Evolutionary conservation across 2,113 vertebrate species (phyloP), one percentile per base, ranked within the genome.

Genomic region (Cyprinodon brontotheroides): DNA sequence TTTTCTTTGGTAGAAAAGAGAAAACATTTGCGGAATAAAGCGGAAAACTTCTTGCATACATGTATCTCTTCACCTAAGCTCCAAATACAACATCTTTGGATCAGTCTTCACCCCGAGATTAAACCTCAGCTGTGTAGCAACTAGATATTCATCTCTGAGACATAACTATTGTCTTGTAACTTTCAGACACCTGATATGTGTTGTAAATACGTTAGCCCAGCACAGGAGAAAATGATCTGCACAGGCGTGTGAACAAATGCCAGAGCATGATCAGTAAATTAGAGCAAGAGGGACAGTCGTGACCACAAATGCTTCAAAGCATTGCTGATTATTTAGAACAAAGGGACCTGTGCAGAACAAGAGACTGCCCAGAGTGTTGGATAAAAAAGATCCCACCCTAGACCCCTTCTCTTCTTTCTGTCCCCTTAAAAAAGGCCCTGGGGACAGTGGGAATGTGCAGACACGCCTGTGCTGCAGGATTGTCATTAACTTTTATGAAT

Each of bases 231-330:
- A 61, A 64, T 37, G 41, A 75, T 85, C 79, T 85, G 75, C 77
- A 53, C 76, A 78, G 84, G 73, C 75, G 64, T 82, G 65, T 90
- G 84, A 87, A 70, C 77, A 81, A 76, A 71, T 73, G 79, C 85
- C 72, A 73, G 71, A 80, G 81, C 82, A 77, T 83, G 84, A 93
- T 89, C 79, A 79, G 72, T 90, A 87, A 92, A 93, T 92, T 82
- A 91, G 71, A 90, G 78, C 66, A 69, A 70, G 81, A 85, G 72
- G 87, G 65, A 81, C 50, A 76, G 82, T 70, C 68, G 22, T 47
- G 68, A 68, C 68, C 86, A 89, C 80, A 84, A 89, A 89, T 74
- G 82, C 92, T 89, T 94, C 92, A 93, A 93, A 93, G 90, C 75
- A 40, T 41, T 82, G 0, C 81, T 86, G 87, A 90, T 91, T 88